Evolutionary conservation across 1,140 invertebrate genomes (phyloP), one percentile per base, ranked within the genome.

Genomic region (Eulimnadia texana): DNA sequence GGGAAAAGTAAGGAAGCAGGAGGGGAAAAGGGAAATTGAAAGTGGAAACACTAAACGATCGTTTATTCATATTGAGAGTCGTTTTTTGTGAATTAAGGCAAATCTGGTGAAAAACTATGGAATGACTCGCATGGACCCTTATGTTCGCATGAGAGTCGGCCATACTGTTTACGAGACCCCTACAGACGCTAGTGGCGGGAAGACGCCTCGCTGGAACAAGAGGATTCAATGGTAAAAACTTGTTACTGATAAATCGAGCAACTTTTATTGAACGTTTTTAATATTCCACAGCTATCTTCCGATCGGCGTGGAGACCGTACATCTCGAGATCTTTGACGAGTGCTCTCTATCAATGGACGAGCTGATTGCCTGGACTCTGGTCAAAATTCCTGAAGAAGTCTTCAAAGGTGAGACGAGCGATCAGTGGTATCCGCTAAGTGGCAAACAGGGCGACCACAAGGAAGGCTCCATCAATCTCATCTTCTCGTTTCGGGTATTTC

Each of bases 81-180:
- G 42, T 56, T 20, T 67, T 60, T 63, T 33, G 33, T 62, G 49
- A 64, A 72, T 72, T 50, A 66, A 87, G 80, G 86, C 93, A 9
- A 93, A 91, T 75, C 76, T 98, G 58, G 84, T 85, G 1, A 96
- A 97, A 76, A 98, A 97, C 74, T 98, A 98, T 82, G 93, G 94
- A 33, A 78, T 98, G 65, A 90, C 90, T 2, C 79, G 89, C 64
- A 98, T 97, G 93, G 93, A 97, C 76, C 93, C 93, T 0, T 97
- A 97, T 73, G 90, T 90, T n/a, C 78, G 93, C 66, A 71, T 97
- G 52, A 79, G 91, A 66, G 81, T 98, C 42, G 94, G 93, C 1
- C 91, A 96, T 72, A 84, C 84, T 64, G 84, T 95, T 47, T 95
- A 94, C 75, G 93, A 98, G 77, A 97, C 93, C 1, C 90, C 91